A percentile compares a stretch with the other conserved stretches of the same genome.
Conservation (phyloP, 2,113 vertebrate genomes). For the Clarias batrachus region DNA sequence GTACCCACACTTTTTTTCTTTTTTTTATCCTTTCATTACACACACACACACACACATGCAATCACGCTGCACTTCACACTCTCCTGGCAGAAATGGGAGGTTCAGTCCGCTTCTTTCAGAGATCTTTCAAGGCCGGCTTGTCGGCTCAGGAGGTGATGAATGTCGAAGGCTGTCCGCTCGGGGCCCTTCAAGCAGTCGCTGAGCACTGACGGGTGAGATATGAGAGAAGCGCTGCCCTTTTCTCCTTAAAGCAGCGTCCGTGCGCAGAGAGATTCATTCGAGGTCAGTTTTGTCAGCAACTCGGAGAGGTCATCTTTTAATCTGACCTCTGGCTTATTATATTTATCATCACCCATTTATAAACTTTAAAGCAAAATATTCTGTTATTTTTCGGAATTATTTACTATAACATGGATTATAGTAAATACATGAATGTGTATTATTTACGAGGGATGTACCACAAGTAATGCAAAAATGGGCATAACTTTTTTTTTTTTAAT, state of each 20-base stretch:
- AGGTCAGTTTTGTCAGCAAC: background rate
- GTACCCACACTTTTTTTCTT: background rate
- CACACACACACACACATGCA: constrained; percentile 13
- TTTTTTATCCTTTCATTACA: background rate
- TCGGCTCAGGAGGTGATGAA: constrained; percentile 24
- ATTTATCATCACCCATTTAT: background rate
- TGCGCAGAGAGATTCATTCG: constrained; percentile 9
- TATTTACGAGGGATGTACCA: background rate
- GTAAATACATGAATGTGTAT: too few species aligned
- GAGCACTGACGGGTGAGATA: constrained; percentile 9
- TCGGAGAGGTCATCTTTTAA: background rate
- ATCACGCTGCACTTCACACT: constrained; percentile 25
- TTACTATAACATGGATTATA: background rate
- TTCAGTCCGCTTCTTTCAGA: constrained; percentile 17
- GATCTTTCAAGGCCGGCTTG: constrained; percentile 22
- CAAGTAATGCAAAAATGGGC: too few species aligned
- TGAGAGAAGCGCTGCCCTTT: constrained; percentile 25
- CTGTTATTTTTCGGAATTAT: background rate
- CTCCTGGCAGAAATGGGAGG: background rate
- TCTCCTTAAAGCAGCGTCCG: constrained; percentile 10
- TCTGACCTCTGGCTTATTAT: background rate
- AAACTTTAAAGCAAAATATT: background rate
- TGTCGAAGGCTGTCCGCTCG: constrained; percentile 17
- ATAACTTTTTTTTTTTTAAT: too few species aligned
- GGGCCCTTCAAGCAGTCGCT: background rate